Evolutionary conservation across 2,888 invertebrate species (phyloP).

Genomic region (Catocala nupta): DNA sequence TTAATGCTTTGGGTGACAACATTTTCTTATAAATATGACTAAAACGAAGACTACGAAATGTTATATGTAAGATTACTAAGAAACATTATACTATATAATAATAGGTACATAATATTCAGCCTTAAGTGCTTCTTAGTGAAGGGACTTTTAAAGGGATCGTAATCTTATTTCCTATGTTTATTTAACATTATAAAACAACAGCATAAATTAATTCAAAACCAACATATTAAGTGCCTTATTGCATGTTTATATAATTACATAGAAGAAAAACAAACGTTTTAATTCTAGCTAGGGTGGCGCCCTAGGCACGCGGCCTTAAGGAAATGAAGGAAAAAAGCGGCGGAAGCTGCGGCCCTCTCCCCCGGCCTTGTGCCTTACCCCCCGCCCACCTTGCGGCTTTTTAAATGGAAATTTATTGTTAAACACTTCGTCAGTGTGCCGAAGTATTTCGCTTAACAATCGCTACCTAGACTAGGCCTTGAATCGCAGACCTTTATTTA

Average conservation of each 20-base stretch:
- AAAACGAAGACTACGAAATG: too few species aligned
- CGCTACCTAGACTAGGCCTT: conserved; percentile 69
- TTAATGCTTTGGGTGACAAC: too few species aligned
- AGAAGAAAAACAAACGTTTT: conserved; percentile 76
- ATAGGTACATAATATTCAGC: too few species aligned
- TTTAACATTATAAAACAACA: conserved; percentile 23
- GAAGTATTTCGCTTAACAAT: conserved; percentile 72
- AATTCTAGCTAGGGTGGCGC: conserved; percentile 77
- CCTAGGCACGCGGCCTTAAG: conserved; percentile 81
- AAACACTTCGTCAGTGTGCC: conserved; percentile 84
- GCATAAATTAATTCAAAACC: conserved; percentile 27
- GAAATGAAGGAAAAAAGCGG: conserved; percentile 87
- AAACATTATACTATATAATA: too few species aligned
- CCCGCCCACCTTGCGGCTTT: conserved; percentile 78
- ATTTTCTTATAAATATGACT: too few species aligned
- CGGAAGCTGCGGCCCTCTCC: conserved; percentile 75
- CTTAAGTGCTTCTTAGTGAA: too few species aligned
- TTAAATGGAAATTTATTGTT: conserved; percentile 88
- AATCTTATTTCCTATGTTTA: not conserved
- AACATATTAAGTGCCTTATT: conserved; percentile 48
- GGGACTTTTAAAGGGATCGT: too few species aligned
- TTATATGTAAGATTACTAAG: too few species aligned
- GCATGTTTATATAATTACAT: conserved; percentile 57
- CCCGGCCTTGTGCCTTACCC: conserved; percentile 38
- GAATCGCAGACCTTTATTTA: conserved; percentile 52